Conservation (phyloP, 1,140 invertebrate genomes). For the Chrysoperla carnea region DNA sequence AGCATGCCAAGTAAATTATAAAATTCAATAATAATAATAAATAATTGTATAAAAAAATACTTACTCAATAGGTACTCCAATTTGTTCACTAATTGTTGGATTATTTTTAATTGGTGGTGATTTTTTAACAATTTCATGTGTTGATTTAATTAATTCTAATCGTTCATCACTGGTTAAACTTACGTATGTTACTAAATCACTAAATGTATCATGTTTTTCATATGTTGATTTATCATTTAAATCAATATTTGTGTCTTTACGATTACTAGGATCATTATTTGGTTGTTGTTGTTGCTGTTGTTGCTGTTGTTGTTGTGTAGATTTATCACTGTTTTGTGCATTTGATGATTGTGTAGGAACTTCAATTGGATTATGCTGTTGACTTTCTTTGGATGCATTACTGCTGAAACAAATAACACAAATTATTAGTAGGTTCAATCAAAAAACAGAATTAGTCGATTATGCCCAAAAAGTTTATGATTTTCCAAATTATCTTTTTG, state of each 20-base stretch:
- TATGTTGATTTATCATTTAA: not conserved
- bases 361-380: slow-evolving; percentile 4
- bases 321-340: slow-evolving; percentile 1
- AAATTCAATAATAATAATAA: too few relatives aligned
- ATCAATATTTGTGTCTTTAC: slow-evolving; percentile 3
- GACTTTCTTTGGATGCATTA: slow-evolving; percentile 19
- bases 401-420: slow-evolving; percentile 13
- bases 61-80: slow-evolving; percentile 38
- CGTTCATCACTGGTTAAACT: slow-evolving; percentile 28
- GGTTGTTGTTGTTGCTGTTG: not conserved
- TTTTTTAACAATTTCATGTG: too few relatives aligned
- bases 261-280: slow-evolving; percentile 5
- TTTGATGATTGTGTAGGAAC: not conserved
- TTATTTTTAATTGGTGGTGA: slow-evolving; percentile 16
- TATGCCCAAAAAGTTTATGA: too few relatives aligned
- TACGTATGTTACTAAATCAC: slow-evolving; percentile 31
- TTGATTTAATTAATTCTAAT: slow-evolving; percentile 8
- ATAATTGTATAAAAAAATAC: too few relatives aligned
- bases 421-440: too few relatives aligned
- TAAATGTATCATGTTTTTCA: slow-evolving; percentile 31
- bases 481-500: too few relatives aligned
- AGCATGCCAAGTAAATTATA: too few relatives aligned
- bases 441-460: too few relatives aligned
- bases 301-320: not conserved
- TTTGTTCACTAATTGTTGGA: slow-evolving; percentile 44